Base-by-base conservation (phyloP, 2,888 invertebrate genomes). In the Tenodera sinensis region DNA sequence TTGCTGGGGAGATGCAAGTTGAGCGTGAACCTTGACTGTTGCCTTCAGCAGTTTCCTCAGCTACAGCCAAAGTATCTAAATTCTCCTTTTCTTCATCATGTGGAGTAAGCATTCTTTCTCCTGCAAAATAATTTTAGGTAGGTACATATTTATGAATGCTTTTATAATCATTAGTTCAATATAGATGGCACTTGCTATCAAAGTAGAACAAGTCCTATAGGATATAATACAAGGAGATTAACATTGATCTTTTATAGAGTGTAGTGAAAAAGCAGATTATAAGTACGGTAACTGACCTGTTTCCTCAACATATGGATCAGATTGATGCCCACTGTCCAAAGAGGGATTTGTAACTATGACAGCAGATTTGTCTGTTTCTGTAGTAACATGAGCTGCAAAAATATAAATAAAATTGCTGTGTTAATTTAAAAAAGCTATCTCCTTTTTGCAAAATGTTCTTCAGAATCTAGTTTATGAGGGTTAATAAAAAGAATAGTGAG, bases 1-100 rank as follows among this genome's bases (percentile, higher is more conserved):
- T 97, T 20, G 97, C 97, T 0, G 98, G 98, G 0, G 98, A 98
- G 8, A 96, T 96, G 92, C 98, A 97, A 81, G 95, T 95, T 0
- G 96, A 96, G 83, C 96, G 92, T 92, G 94, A 91, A 91, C 92
- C 94, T 92, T 47, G 93, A 93, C 90, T 93, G 92, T 25, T 92
- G 92, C 93, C 93, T 89, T 94, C 94, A 1, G 93, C 92, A 54
- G 83, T 83, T 9, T 84, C 89, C 28, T 90, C 90, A 30, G 87
- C 84, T 86, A 90, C 94, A 0, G 95, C 94, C 90, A 95, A 94
- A 6, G 93, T 93, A 90, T 93, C 93, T 0, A 94, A 95, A 91
- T 96, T 96, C 91, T 96, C 96, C 8, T 94, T 93, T 0, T 96
- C 94, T 1, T 95, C 94, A 14, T 95, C 94, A 91, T 96, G 93